A percentile compares a stretch with the other conserved stretches of the same genome.
phyloP scores from a whole-genome alignment of 2,888 invertebrate genomes.

The Conistra vaccinii region DNA sequence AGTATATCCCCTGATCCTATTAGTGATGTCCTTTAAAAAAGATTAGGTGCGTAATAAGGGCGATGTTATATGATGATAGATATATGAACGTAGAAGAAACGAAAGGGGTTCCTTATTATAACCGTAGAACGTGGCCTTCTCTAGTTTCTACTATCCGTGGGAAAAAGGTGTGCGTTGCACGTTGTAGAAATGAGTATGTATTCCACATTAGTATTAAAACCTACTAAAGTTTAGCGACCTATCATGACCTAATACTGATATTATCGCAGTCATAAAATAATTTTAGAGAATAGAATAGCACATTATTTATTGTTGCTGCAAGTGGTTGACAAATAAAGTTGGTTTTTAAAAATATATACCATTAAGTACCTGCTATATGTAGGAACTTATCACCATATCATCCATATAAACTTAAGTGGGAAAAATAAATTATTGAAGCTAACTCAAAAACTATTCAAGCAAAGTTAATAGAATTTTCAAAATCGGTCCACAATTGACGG shows the following conservation, averaged over 20 bases:
- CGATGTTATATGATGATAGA: neutral
- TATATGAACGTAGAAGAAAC: neutral
- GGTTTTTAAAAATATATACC: too few relatives aligned
- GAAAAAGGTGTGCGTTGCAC: neutral
- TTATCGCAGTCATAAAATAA: neutral
- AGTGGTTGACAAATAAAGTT: too few relatives aligned
- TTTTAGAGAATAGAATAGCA: neutral
- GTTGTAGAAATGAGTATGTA: neutral
- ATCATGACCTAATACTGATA: neutral
- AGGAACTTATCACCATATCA: too few relatives aligned
- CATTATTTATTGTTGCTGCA: neutral
- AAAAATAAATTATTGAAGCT: too few relatives aligned
- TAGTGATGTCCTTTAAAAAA: conserved; percentile 1
- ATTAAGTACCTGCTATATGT: too few relatives aligned
- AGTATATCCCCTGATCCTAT: neutral
- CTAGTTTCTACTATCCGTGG: neutral
- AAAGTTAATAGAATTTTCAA: too few relatives aligned
- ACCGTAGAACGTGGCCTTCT: neutral
- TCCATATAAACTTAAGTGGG: too few relatives aligned
- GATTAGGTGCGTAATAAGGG: neutral
- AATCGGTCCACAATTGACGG: too few relatives aligned
- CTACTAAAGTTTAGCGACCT: neutral
- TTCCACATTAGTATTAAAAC: neutral
- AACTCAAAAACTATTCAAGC: too few relatives aligned
- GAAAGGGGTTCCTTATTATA: neutral